A percentile compares a stretch with the other conserved stretches of the same genome.
phyloP scores from a whole-genome alignment of 2,888 invertebrate species.

The Volucella inflata region DNA sequence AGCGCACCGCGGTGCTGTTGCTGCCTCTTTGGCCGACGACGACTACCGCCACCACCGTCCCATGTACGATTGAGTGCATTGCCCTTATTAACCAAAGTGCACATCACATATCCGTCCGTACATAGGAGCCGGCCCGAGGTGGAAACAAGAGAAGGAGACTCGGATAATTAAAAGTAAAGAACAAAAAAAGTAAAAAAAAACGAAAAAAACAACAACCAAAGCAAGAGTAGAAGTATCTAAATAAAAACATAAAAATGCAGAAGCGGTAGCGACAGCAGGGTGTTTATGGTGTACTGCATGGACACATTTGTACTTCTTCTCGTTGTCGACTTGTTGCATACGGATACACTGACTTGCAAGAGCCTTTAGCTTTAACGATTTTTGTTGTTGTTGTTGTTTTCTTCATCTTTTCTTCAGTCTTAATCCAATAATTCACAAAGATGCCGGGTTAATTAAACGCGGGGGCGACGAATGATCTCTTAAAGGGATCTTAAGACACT shows the following conservation, averaged over 20 bases:
- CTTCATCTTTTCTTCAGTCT: neutral
- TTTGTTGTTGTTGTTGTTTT: neutral
- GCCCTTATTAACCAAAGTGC: conserved; percentile 72
- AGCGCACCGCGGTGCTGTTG: conserved; percentile 22
- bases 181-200: neutral
- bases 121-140: neutral
- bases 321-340: conserved; percentile 50
- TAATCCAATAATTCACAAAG: conserved; percentile 72
- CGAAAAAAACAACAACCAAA: too few species aligned
- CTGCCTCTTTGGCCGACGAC: neutral
- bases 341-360: conserved; percentile 1
- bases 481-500: neutral
- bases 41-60: conserved; percentile 7
- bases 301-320: neutral
- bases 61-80: conserved; percentile 60
- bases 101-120: conserved; percentile 25
- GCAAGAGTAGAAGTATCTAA: conserved; percentile 6
- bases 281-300: neutral
- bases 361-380: conserved; percentile 32
- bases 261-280: conserved; percentile 6
- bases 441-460: conserved; percentile 35
- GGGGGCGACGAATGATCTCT: neutral
- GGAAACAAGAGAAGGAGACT: conserved; percentile 37
- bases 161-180: conserved; percentile 66
- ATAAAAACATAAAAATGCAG: conserved; percentile 66